A percentile compares a stretch with the other conserved stretches of the same genome.
Evolutionary conservation across 2,113 vertebrate genomes (phyloP).

Genomic region (Lagopus muta): DNA sequence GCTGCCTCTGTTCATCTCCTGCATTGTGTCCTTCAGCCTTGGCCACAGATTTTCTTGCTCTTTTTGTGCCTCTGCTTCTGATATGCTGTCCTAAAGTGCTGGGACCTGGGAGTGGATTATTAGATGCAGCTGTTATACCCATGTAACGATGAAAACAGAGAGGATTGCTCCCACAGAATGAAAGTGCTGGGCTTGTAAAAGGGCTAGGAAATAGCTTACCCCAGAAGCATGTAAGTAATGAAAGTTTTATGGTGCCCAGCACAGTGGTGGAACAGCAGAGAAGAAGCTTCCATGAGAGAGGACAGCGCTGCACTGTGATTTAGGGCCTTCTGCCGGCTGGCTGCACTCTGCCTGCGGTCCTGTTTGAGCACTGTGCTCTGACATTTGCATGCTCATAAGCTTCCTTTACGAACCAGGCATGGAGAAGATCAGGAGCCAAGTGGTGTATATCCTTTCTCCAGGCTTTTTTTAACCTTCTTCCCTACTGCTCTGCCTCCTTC

Average conservation of each 20-base stretch:
- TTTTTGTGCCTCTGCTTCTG: background rate
- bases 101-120: background rate
- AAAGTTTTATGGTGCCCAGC: background rate
- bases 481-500: background rate
- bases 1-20: background rate
- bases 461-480: background rate
- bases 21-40: background rate
- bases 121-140: slow-evolving; percentile 26
- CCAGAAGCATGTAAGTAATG: background rate
- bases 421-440: background rate
- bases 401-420: slow-evolving; percentile 6
- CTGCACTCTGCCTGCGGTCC: background rate
- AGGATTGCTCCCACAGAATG: slow-evolving; percentile 3
- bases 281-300: background rate
- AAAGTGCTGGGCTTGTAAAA: background rate
- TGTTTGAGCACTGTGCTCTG: background rate
- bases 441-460: background rate
- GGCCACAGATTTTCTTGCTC: background rate
- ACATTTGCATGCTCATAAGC: slow-evolving; percentile 33
- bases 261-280: background rate
- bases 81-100: background rate
- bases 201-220: background rate
- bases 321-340: background rate
- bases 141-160: background rate
- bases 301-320: background rate